Conservation (phyloP, 1,140 invertebrate genomes). For the Scaptomyza montana region DNA sequence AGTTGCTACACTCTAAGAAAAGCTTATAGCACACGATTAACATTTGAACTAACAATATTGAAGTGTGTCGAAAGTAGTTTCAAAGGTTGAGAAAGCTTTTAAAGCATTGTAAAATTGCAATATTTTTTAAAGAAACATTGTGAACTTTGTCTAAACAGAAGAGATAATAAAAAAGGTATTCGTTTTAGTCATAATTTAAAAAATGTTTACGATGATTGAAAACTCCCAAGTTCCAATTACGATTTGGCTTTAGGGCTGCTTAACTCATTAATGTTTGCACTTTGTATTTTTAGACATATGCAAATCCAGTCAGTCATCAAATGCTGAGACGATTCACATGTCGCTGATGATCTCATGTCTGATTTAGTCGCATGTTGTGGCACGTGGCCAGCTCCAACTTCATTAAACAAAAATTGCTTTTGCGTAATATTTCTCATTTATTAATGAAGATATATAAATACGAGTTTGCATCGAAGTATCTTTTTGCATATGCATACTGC, state of each 20-base stretch:
- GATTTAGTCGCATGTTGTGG: slow-evolving; percentile 12
- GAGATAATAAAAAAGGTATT: too few species aligned
- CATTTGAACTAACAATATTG: neutral
- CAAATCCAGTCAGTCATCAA: slow-evolving; percentile 9
- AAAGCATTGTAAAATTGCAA: too few species aligned
- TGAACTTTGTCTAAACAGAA: too few species aligned
- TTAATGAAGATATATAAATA: slow-evolving; percentile 36
- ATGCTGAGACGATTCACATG: slow-evolving; percentile 4
- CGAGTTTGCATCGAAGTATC: neutral
- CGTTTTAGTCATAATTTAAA: too few species aligned
- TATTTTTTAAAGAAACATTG: too few species aligned
- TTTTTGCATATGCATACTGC: slow-evolving; percentile 22
- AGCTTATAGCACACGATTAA: neutral
- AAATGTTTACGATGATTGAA: too few species aligned
- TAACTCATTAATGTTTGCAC: neutral
- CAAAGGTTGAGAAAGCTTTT: neutral
- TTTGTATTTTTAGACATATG: slow-evolving; percentile 19
- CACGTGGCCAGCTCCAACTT: slow-evolving; percentile 33
- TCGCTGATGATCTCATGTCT: slow-evolving; percentile 35
- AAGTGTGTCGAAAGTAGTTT: too few species aligned
- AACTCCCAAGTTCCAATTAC: neutral
- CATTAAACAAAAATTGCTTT: neutral
- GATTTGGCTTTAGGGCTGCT: too few species aligned
- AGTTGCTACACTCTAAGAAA: slow-evolving; percentile 41
- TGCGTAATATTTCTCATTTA: neutral